A percentile compares a stretch with the other conserved stretches of the same genome.
Evolutionary conservation across 1,140 invertebrate genomes (phyloP).

Genomic region (Drosophila orena): DNA sequence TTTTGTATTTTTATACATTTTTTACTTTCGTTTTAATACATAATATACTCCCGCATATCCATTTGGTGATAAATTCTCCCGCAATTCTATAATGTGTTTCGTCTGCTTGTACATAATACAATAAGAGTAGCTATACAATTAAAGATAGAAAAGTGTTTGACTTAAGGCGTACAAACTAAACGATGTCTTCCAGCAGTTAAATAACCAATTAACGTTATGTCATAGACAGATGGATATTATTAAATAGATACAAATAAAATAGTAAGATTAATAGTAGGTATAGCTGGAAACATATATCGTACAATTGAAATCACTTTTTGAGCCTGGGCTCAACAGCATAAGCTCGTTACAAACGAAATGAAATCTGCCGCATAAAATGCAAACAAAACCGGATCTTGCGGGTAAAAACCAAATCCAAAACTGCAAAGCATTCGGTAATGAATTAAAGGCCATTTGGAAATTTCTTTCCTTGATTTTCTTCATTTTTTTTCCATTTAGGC

Average conservation of each 20-base stretch:
- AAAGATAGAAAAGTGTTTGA: slow-evolving; percentile 72
- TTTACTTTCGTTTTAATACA: slow-evolving; percentile 65
- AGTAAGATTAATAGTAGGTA: slow-evolving; percentile 51
- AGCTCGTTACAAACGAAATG: slow-evolving; percentile 49
- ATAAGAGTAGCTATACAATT: slow-evolving; percentile 74
- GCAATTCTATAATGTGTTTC: slow-evolving; percentile 65
- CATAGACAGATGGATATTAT: slow-evolving; percentile 28
- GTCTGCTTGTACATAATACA: slow-evolving; percentile 63
- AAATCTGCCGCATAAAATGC: slow-evolving; percentile 42
- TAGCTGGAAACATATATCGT: slow-evolving; percentile 64
- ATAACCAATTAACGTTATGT: slow-evolving; percentile 47
- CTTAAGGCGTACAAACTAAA: slow-evolving; percentile 63
- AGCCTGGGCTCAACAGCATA: slow-evolving; percentile 56
- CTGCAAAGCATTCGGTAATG: slow-evolving; percentile 27
- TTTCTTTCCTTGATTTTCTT: slow-evolving; percentile 3
- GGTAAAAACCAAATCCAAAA: slow-evolving; percentile 21
- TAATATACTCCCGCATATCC: slow-evolving; percentile 77
- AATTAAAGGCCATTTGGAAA: slow-evolving; percentile 54
- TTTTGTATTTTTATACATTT: slow-evolving; percentile 79
- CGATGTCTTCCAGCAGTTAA: slow-evolving; percentile 69
- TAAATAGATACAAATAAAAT: slow-evolving; percentile 65
- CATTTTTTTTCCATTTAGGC: not conserved
- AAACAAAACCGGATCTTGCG: slow-evolving; percentile 24
- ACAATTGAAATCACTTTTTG: slow-evolving; percentile 74
- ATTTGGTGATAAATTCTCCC: slow-evolving; percentile 72